Percentiles rank a stretch among this genome's conserved stretches.
These are phyloP conservation scores for Sarotherodon lohbergeri DNA, from an alignment of 2,113 vertebrate species.

Conservation along the genomic window DNA sequence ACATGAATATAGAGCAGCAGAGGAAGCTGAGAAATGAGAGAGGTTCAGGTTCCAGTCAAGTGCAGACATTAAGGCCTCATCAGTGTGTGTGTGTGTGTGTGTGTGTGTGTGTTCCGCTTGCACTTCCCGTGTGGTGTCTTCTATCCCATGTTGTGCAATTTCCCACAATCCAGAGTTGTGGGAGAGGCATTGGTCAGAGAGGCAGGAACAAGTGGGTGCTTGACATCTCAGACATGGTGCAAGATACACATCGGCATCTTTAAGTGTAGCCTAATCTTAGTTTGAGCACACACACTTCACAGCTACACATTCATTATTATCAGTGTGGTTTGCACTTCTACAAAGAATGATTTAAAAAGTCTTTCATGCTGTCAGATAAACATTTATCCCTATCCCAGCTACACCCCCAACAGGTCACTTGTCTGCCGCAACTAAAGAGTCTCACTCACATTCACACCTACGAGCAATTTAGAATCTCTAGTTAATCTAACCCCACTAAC, in stretches of 20 bases:
- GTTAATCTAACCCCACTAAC: neutral
- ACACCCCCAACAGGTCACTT: neutral
- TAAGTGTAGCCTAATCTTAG: neutral
- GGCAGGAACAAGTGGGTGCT: neutral
- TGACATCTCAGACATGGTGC: slow-evolving; percentile 3
- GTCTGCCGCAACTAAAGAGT: neutral
- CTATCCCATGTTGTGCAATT: neutral
- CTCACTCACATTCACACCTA: neutral
- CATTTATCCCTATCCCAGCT: neutral
- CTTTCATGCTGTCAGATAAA: neutral
- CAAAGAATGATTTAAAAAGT: neutral
- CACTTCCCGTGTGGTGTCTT: neutral
- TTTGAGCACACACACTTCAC: neutral
- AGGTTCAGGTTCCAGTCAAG: neutral
- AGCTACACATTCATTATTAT: neutral
- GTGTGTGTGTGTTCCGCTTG: neutral
- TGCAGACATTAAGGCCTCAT: neutral
- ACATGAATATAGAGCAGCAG: neutral
- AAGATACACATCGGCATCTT: neutral
- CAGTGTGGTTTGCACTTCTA: neutral
- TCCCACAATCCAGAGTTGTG: neutral
- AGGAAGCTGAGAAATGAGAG: neutral
- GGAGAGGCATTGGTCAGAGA: neutral
- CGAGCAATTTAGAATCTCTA: neutral
- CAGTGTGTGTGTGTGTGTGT: neutral